These are phyloP conservation scores for Tautogolabrus adspersus DNA, from an alignment of 2,113 vertebrate species.

Conservation along the genomic window DNA sequence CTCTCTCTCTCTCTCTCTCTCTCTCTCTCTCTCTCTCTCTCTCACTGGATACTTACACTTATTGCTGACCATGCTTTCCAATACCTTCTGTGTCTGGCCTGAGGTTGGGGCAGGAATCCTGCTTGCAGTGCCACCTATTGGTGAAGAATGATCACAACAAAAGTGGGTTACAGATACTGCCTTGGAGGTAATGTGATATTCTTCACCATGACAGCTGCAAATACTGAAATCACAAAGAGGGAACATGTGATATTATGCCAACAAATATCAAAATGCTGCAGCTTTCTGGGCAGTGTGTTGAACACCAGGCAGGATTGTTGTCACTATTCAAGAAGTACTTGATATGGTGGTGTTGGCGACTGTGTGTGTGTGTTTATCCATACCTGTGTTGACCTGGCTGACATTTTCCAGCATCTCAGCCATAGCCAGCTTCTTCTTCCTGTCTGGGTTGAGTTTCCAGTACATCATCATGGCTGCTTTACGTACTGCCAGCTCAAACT, in stretches of 20 bases:
- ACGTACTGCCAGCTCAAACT: conserved; percentile 92
- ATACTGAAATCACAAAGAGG: conserved; percentile 38
- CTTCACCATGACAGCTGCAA: conserved; percentile 54
- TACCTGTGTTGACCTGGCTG: conserved; percentile 90
- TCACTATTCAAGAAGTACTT: conserved; percentile 12
- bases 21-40: neutral
- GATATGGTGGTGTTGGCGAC: neutral
- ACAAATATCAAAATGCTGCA: conserved; percentile 3
- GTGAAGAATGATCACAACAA: conserved; percentile 39
- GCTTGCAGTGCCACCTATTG: conserved; percentile 83
- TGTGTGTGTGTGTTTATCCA: conserved; percentile 6
- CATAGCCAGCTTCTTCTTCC: conserved; percentile 90
- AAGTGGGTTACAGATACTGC: conserved; percentile 26
- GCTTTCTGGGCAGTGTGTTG: neutral
- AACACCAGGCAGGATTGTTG: neutral
- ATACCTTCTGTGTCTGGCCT: conserved; percentile 89
- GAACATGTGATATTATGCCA: conserved; percentile 16
- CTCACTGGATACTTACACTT: conserved; percentile 86
- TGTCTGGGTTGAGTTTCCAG: conserved; percentile 95
- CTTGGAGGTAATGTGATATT: conserved; percentile 44
- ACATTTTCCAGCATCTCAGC: conserved; percentile 95
- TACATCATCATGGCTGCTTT: conserved; percentile 97
- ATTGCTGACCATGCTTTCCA: conserved; percentile 90
- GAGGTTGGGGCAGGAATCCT: conserved; percentile 84
- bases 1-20: too few relatives aligned